Evolutionary conservation across 2,797 vertebrate species (phyloP).

Genomic region (Peromyscus nudipes): DNA sequence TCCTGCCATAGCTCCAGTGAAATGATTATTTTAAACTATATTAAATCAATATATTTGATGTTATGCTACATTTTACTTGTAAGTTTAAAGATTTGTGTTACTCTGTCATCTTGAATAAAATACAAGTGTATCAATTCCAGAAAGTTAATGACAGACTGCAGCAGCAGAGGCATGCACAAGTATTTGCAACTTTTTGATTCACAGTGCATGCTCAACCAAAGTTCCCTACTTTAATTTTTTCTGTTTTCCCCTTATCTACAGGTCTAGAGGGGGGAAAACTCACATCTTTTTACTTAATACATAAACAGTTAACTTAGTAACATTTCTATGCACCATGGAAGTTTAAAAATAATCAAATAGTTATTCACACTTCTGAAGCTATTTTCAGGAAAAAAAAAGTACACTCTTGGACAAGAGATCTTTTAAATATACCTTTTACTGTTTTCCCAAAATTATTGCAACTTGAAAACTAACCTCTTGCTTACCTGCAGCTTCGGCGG

Average conservation of each 20-base stretch:
- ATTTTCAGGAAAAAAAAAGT: slow-evolving; percentile 50
- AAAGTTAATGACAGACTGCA: neutral
- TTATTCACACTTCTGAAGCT: neutral
- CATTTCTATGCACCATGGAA: neutral
- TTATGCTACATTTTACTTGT: neutral
- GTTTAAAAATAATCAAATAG: neutral
- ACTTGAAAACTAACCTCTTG: neutral
- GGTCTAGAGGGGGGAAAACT: neutral
- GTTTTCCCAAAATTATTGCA: neutral
- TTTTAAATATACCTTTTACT: neutral
- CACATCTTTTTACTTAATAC: neutral
- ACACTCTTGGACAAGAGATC: neutral
- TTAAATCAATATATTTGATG: slow-evolving; percentile 32
- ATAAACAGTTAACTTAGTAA: neutral
- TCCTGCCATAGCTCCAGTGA: neutral
- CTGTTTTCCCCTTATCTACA: neutral
- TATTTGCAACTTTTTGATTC: neutral
- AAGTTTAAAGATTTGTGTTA: neutral
- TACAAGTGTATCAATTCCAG: neutral
- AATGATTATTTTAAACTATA: neutral
- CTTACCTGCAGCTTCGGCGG: slow-evolving; percentile 75
- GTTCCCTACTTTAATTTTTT: neutral
- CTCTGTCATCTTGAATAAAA: neutral
- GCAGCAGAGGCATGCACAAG: neutral
- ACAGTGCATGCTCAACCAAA: neutral